Evolutionary conservation across 2,113 vertebrate genomes (phyloP).

Genomic region (Corythornis madagascariensis): DNA sequence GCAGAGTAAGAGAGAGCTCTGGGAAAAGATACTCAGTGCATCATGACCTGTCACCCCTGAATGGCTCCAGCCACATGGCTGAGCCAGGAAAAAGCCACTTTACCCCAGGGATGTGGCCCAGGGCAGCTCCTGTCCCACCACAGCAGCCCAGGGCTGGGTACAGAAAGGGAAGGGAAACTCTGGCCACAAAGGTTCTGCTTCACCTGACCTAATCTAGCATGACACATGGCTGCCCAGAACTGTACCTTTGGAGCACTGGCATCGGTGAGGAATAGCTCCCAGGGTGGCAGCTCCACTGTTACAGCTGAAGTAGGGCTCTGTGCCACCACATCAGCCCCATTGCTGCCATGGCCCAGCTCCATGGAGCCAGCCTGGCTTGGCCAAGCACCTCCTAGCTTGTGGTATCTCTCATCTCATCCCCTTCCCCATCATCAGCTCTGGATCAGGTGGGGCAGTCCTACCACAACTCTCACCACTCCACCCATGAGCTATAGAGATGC

Average conservation of each 20-base stretch:
- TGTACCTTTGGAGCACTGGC: not conserved
- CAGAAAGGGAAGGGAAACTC: not conserved
- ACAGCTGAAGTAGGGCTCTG: not conserved
- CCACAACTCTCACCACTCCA: not conserved
- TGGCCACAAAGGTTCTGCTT: not conserved
- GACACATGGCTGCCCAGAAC: not conserved
- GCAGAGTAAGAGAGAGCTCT: not conserved
- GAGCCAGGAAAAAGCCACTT: not conserved
- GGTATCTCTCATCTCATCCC: not conserved
- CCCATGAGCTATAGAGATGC: not conserved
- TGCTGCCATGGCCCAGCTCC: rapidly evolving
- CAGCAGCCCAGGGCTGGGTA: rapidly evolving
- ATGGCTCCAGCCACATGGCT: not conserved
- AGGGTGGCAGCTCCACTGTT: not conserved
- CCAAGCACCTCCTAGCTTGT: not conserved
- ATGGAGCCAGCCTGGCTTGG: not conserved
- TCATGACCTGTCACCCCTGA: not conserved
- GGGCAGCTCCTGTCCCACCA: not conserved
- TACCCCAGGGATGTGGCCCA: rapidly evolving
- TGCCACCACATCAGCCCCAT: not conserved
- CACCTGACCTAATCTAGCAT: not conserved
- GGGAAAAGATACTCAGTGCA: not conserved
- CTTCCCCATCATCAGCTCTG: not conserved
- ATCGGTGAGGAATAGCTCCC: not conserved
- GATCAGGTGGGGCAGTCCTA: not conserved